Conservation (phyloP, 2,113 vertebrate species). For the Rhadina sibilatrix region DNA sequence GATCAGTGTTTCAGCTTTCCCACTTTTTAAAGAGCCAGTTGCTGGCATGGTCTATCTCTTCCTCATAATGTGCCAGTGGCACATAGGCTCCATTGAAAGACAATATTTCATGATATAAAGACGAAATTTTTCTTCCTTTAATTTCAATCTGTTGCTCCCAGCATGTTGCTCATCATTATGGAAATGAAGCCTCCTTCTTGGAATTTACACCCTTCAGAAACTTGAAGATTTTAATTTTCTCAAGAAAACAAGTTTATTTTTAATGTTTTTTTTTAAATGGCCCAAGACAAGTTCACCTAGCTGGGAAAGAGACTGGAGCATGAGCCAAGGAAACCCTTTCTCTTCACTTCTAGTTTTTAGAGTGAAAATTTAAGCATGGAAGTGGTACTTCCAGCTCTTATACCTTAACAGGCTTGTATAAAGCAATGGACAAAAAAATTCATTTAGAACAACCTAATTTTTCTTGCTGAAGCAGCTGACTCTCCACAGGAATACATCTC, state of each 20-base stretch:
- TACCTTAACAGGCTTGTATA: not conserved
- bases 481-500: not conserved
- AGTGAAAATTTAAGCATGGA: not conserved
- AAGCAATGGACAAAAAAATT: not conserved
- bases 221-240: not conserved
- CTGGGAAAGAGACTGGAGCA: not conserved
- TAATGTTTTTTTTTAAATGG: not conserved
- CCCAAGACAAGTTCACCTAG: not conserved
- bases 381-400: not conserved
- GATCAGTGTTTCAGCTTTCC: not conserved
- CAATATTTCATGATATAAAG: not conserved
- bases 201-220: not conserved
- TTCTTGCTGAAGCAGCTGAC: not conserved
- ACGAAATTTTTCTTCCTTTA: not conserved
- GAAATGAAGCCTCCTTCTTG: not conserved
- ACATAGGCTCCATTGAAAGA: not conserved
- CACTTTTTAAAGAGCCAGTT: not conserved
- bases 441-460: not conserved
- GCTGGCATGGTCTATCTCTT: not conserved
- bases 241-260: not conserved
- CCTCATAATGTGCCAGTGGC: not conserved
- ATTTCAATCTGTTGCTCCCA: conserved; percentile 4
- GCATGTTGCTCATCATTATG: not conserved
- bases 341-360: not conserved
- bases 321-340: not conserved